phyloP scores from a whole-genome alignment of 2,113 vertebrate genomes.

The Stigmatopora argus region DNA sequence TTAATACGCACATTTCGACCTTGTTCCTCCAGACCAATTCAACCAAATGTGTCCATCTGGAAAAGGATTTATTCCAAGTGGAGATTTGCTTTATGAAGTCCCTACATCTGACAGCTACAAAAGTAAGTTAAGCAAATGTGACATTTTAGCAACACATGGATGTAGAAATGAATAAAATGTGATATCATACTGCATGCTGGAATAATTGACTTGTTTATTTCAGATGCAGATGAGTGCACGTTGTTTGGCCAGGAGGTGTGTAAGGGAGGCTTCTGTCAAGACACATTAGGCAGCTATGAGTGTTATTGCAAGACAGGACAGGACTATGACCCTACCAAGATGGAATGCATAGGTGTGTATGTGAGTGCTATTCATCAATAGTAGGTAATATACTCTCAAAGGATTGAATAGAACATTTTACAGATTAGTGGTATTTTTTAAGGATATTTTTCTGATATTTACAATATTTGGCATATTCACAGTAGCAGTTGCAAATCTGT shows the following conservation, averaged over 20 bases:
- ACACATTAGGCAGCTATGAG: slow-evolving; percentile 82
- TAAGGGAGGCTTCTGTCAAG: slow-evolving; percentile 89
- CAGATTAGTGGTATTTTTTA: too few species aligned
- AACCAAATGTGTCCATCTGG: slow-evolving; percentile 88
- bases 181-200: neutral
- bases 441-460: too few species aligned
- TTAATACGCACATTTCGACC: neutral
- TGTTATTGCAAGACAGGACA: slow-evolving; percentile 94
- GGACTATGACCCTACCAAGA: slow-evolving; percentile 83
- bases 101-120: slow-evolving; percentile 70
- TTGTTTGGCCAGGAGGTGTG: slow-evolving; percentile 92
- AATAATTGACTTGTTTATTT: slow-evolving; percentile 16
- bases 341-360: slow-evolving; percentile 82
- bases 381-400: too few species aligned
- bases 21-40: slow-evolving; percentile 80
- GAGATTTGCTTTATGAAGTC: slow-evolving; percentile 69
- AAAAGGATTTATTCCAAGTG: slow-evolving; percentile 80
- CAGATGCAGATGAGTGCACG: slow-evolving; percentile 92
- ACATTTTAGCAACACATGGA: neutral
- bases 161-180: neutral
- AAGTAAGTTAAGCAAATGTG: slow-evolving; percentile 58
- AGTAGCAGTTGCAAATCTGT: too few species aligned
- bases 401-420: too few species aligned
- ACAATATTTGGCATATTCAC: too few species aligned
- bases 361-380: too few species aligned